These are phyloP conservation scores for Atta cephalotes DNA, from an alignment of 1,140 invertebrate genomes.

Conservation along the genomic window DNA sequence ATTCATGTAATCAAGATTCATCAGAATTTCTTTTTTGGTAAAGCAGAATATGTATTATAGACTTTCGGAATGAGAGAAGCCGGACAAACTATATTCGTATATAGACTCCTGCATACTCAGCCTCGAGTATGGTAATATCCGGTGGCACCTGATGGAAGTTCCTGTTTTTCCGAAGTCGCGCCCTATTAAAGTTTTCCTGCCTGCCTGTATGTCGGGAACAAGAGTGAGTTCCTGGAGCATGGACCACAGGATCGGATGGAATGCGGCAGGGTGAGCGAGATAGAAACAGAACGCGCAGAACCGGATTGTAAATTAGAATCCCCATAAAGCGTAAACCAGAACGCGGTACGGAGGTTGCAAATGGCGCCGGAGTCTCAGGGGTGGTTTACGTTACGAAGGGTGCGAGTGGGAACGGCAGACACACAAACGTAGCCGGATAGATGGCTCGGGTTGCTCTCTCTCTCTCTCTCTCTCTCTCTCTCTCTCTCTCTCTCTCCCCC, in stretches of 20 bases:
- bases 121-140: conserved; percentile 72
- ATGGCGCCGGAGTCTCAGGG: conserved; percentile 44
- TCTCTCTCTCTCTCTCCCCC: not conserved
- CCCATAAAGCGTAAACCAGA: conserved; percentile 59
- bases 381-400: conserved; percentile 57
- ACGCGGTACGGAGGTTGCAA: conserved; percentile 16
- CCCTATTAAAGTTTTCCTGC: conserved; percentile 71
- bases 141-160: conserved; percentile 71
- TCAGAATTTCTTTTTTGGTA: not conserved
- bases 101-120: conserved; percentile 31
- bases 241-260: conserved; percentile 17
- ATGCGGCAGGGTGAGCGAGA: conserved; percentile 20
- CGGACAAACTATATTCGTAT: conserved; percentile 18
- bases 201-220: conserved; percentile 35
- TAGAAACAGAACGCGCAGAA: conserved; percentile 32
- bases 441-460: conserved; percentile 12
- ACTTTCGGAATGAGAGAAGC: not conserved
- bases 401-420: not conserved
- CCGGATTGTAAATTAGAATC: conserved; percentile 73
- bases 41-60: not conserved
- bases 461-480: no score
- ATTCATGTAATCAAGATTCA: not conserved
- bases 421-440: conserved; percentile 39
- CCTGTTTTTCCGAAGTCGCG: conserved; percentile 74
- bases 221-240: conserved; percentile 51